Percentiles rank a stretch among this genome's conserved stretches.
These are phyloP conservation scores for Marcusenius ussheri DNA, from an alignment of 2,113 vertebrate species.

Conservation along the genomic window DNA sequence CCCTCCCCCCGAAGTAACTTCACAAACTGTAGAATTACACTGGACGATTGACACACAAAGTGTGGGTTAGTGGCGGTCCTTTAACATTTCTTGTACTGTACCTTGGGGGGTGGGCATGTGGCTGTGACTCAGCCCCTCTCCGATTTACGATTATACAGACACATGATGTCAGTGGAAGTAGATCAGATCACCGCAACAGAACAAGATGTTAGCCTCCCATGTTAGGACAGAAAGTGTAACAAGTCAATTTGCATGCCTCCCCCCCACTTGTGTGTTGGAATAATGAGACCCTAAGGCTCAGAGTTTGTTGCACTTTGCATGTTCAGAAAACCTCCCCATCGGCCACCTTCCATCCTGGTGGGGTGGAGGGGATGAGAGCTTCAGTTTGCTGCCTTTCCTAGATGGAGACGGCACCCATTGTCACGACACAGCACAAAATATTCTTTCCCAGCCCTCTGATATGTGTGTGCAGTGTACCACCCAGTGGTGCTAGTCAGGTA, in stretches of 20 bases:
- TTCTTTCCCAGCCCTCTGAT: constrained; percentile 61
- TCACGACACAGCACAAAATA: constrained; percentile 55
- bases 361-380: constrained; percentile 11
- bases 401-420: constrained; percentile 57
- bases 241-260: neutral
- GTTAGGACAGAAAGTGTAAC: neutral
- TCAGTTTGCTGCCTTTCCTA: constrained; percentile 59
- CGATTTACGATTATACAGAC: neutral
- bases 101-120: neutral
- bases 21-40: neutral
- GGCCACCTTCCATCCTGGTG: neutral
- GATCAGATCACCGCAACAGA: neutral
- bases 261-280: neutral
- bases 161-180: constrained; percentile 10
- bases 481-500: constrained; percentile 79
- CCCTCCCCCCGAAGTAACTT: neutral
- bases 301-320: neutral
- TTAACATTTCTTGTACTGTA: neutral
- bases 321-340: neutral
- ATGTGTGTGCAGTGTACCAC: constrained; percentile 74
- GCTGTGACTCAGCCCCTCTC: neutral
- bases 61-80: neutral
- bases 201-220: neutral
- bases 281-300: neutral
- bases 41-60: neutral